Conservation (phyloP, 2,113 vertebrate genomes). For the Dicaeum eximium region DNA sequence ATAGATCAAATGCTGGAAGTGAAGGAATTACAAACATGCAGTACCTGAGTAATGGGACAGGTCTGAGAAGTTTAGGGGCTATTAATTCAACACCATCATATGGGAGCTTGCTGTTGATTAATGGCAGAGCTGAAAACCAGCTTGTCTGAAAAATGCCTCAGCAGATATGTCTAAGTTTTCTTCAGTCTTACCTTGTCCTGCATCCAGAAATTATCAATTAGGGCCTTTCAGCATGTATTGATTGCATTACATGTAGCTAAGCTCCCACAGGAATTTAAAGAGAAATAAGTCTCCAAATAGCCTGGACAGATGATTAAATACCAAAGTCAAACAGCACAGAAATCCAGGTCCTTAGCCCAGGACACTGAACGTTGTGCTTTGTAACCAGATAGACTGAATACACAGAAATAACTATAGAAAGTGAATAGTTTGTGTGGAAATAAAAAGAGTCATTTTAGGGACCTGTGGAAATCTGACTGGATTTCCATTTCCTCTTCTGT, state of each 20-base stretch:
- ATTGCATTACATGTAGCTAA: not conserved
- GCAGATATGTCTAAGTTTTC: not conserved
- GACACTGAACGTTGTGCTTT: not conserved
- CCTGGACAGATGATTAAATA: not conserved
- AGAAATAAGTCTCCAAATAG: not conserved
- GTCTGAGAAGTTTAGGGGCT: not conserved
- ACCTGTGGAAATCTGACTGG: not conserved
- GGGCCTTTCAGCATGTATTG: not conserved
- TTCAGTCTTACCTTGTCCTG: not conserved
- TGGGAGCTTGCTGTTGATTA: not conserved
- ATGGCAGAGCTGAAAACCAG: not conserved
- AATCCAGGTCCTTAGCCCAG: not conserved
- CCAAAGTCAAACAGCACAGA: not conserved
- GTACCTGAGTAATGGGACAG: not conserved
- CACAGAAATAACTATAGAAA: not conserved
- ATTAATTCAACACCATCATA: not conserved
- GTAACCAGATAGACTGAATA: not conserved
- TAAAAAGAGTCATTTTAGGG: not conserved
- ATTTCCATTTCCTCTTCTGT: not conserved
- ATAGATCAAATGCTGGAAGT: not conserved
- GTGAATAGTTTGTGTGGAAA: not conserved
- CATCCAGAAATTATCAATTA: not conserved
- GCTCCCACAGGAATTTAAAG: not conserved
- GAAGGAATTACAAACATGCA: not conserved
- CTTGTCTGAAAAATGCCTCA: not conserved